phyloP scores from a whole-genome alignment of 2,888 invertebrate genomes.

The Cantharis lateralis region DNA sequence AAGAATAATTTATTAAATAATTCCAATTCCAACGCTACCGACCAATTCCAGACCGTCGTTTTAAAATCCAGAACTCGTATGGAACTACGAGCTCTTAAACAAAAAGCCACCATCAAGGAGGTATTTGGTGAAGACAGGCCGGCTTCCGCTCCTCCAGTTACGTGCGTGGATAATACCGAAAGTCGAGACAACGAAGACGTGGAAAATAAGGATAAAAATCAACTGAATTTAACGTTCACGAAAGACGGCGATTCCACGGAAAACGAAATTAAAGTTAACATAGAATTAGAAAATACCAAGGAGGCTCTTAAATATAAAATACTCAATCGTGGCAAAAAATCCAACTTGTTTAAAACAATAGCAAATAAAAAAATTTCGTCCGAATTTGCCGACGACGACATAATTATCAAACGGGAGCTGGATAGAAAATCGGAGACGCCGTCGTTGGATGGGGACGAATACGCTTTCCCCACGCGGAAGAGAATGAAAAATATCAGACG shows the following conservation, averaged over 20 bases:
- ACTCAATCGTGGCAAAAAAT: constrained; percentile 39
- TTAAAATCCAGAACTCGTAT: constrained; percentile 76
- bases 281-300: constrained; percentile 32
- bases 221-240: constrained; percentile 47
- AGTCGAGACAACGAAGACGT: constrained; percentile 32
- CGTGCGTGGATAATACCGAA: constrained; percentile 59
- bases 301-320: constrained; percentile 42
- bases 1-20: constrained; percentile 69
- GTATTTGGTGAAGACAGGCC: constrained; percentile 82
- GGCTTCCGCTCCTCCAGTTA: constrained; percentile 78
- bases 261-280: constrained; percentile 33
- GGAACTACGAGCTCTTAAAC: constrained; percentile 73
- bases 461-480: constrained; percentile 54
- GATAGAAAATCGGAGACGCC: constrained; percentile 50
- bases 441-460: constrained; percentile 50
- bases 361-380: constrained; percentile 36
- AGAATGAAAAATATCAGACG: constrained; percentile 69
- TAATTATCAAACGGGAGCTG: constrained; percentile 51
- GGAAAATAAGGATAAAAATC: constrained; percentile 54
- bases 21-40: constrained; percentile 62
- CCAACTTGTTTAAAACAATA: constrained; percentile 44
- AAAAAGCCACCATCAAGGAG: constrained; percentile 78
- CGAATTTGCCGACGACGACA: constrained; percentile 37
- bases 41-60: constrained; percentile 72
- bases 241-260: constrained; percentile 58